Evolutionary conservation across 2,797 vertebrate genomes (phyloP), one percentile per base, ranked within the genome.

Genomic region (Delichon dasypus): DNA sequence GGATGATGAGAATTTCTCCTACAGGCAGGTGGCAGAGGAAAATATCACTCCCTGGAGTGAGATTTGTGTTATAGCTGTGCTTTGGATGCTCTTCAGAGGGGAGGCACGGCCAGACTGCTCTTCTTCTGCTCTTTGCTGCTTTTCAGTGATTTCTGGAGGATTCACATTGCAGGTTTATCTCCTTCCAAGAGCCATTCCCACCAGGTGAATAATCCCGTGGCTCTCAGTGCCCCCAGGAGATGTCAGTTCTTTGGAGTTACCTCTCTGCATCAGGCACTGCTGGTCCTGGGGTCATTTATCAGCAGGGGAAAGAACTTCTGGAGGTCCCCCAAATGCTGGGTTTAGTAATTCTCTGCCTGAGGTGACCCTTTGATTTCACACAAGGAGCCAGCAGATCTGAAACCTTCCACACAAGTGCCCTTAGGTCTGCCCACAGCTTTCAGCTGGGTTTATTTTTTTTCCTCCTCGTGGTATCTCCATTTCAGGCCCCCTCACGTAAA

Each of bases 401-500:
- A 89, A 36, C 57, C 45, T 57, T 77, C 61, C 68, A 32, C 61
- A 54, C 12, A 23, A 91, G 62, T 26, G 42, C 40, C 55, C 50
- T 21, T 51, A 26, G 51, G n/a, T 67, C 84, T 62, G 71, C 36
- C 48, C 5, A 7, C 40, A 51, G 66, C 76, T 87, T 79, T 48
- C 67, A 12, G 45, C 74, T 57, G 51, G 4, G 34, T 38, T 47
- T 55, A 30, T n/a, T 36, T 48, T 36, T 44, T 21, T 12, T 13
- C 18, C 36, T 61, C 32, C 18, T 20, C 3, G 1, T 10, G 36
- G 40, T 91, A 93, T 96, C 88, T 94, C 80, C 64, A 29, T 79
- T 90, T 76, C 85, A 82, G 91, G 90, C 64, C 80, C 66, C 32
- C 51, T 94, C 90, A 22, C 50, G 67, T 95, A 96, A 96, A 96